Conservation (phyloP, 2,113 vertebrate genomes). For the Leucopsar rothschildi region DNA sequence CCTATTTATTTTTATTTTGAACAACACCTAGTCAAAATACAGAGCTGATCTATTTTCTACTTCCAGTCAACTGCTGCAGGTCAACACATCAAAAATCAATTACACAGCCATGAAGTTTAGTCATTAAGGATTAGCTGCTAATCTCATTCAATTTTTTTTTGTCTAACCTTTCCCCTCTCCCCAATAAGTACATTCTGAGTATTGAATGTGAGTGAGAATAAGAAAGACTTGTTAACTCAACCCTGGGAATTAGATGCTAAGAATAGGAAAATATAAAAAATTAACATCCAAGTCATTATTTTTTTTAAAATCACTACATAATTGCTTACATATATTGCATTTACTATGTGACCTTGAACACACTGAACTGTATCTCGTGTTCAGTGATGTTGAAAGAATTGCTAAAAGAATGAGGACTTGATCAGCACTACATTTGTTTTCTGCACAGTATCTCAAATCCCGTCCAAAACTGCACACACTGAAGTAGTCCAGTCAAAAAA, state of each 20-base stretch:
- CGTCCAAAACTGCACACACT: not conserved
- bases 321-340: not conserved
- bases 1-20: slow-evolving; percentile 69
- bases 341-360: not conserved
- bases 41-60: slow-evolving; percentile 59
- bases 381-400: not conserved
- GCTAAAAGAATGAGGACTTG: not conserved
- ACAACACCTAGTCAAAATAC: slow-evolving; percentile 61
- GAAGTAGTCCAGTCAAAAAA: not conserved
- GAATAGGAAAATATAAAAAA: slow-evolving; percentile 10
- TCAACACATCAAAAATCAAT: slow-evolving; percentile 74
- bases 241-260: not conserved
- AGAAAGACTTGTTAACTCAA: slow-evolving; percentile 29
- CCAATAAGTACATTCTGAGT: not conserved
- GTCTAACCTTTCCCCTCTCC: not conserved
- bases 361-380: not conserved
- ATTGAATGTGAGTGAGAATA: slow-evolving; percentile 16
- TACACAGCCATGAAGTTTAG: slow-evolving; percentile 66
- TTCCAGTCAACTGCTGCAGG: slow-evolving; percentile 65
- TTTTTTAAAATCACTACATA: not conserved
- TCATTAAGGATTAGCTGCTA: slow-evolving; percentile 72
- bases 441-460: not conserved
- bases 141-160: slow-evolving; percentile 59
- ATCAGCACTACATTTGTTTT: not conserved
- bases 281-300: not conserved